Evolutionary conservation across 2,888 invertebrate genomes (phyloP), one percentile per base, ranked within the genome.

Genomic region (Graphium colonna): DNA sequence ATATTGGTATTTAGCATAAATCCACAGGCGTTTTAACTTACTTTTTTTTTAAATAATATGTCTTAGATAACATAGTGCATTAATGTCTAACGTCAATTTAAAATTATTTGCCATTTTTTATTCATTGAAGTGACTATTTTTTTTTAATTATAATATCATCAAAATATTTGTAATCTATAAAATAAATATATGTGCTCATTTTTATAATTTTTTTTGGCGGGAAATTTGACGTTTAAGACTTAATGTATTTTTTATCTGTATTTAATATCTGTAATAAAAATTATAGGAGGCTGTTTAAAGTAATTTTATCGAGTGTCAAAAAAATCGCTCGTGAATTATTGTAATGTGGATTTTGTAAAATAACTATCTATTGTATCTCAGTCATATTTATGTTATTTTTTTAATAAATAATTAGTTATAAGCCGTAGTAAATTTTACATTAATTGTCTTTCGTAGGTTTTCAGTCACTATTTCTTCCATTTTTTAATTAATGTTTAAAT

Each of bases 401-500:
- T 36, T 49, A 16, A 36, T 36, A 13, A n/a, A 21, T 21, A 21
- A 3, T 21, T 21, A 21, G 21, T 36, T 17, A 9, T 15, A 13
- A 13, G 17, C 4, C 5, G 31, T 31, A 42, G 39, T 13, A 12
- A 45, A 40, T 40, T 7, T 18, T 39, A 38, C 28, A 39, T 31
- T 41, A 18, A 46, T 36, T 21, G 15, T 40, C 3, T 40, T 0
- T 39, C 12, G 21, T 52, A 40, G 17, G 1, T 33, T 21, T 52
- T 50, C 47, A 58, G 56, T 52, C 52, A 47, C 49, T 38, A 13
- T 58, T 50, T 60, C 58, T 60, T 60, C 60, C 60, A 60, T 41
- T 48, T 9, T 41, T 33, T 57, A 31, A 41, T 43, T 26, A 52
- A 31, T 52, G 13, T 40, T 56, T 62, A 55, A 49, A 48, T 62